Conservation (phyloP, 1,140 invertebrate species). For the Antheraea pernyi region DNA sequence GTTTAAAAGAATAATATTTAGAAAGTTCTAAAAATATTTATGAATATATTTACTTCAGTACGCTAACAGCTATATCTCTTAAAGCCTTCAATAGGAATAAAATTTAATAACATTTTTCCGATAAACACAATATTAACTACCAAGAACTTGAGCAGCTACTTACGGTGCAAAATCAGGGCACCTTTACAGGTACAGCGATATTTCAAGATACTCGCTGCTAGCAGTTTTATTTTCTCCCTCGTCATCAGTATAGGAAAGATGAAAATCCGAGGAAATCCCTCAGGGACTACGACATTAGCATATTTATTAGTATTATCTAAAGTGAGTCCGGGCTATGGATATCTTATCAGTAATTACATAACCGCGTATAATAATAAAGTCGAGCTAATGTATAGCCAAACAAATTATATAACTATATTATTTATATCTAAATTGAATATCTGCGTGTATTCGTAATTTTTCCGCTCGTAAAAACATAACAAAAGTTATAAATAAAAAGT, state of each 20-base stretch:
- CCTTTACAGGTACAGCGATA: slow-evolving; percentile 34
- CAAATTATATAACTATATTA: too few relatives aligned
- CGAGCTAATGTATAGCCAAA: slow-evolving; percentile 17
- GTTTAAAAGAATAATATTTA: too few relatives aligned
- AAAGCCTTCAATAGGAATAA: too few relatives aligned
- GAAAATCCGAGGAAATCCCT: slow-evolving; percentile 57
- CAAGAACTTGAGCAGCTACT: slow-evolving; percentile 15
- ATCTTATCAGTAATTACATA: slow-evolving; percentile 6
- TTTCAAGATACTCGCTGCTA: slow-evolving; percentile 36
- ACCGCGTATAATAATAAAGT: slow-evolving; percentile 9
- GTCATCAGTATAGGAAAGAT: slow-evolving; percentile 46
- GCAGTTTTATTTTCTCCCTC: slow-evolving; percentile 44
- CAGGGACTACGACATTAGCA: slow-evolving; percentile 53
- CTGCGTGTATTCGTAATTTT: too few relatives aligned
- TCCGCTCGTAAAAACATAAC: too few relatives aligned
- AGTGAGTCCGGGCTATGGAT: slow-evolving; percentile 31
- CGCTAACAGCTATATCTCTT: too few relatives aligned
- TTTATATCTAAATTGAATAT: too few relatives aligned
- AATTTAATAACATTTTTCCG: not conserved
- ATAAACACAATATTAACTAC: slow-evolving; percentile 5
- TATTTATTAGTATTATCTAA: slow-evolving; percentile 60
- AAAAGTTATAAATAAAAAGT: too few relatives aligned
- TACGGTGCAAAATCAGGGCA: slow-evolving; percentile 23
- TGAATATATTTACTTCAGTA: too few relatives aligned
- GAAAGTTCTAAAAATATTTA: too few relatives aligned